These are phyloP conservation scores for Mustelus asterias DNA, from an alignment of 2,113 vertebrate species.

Conservation along the genomic window DNA sequence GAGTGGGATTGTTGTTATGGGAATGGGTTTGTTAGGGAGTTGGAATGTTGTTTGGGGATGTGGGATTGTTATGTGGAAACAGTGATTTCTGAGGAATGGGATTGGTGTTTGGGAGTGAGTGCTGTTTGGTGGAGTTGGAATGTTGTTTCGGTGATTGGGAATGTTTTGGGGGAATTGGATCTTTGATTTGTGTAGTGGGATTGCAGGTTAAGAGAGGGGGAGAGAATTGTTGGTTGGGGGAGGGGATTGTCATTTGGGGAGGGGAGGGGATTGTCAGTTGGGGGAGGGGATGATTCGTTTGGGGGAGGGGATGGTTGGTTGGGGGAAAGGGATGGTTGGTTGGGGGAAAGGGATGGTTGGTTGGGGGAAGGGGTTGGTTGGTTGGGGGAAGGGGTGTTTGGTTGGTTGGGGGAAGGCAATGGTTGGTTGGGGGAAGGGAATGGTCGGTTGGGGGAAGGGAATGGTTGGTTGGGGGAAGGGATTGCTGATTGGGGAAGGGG, in stretches of 20 bases:
- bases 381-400: background rate
- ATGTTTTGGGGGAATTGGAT: background rate
- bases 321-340: background rate
- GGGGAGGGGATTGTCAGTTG: background rate
- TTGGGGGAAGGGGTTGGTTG: background rate
- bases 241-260: background rate
- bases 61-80: background rate
- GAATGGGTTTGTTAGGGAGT: no score
- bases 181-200: background rate
- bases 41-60: background rate
- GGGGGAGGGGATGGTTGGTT: background rate
- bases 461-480: no score
- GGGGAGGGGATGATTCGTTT: background rate
- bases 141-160: background rate
- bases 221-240: background rate
- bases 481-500: background rate
- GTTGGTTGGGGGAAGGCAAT: no score
- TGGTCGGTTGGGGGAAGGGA: no score
- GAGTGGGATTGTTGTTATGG: background rate
- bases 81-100: background rate
- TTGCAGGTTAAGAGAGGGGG: background rate
- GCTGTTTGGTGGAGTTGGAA: background rate
- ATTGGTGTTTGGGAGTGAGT: background rate
- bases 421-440: no score
- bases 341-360: background rate